Conservation (phyloP, 2,113 vertebrate species). For the Cinclus mexicanus region DNA sequence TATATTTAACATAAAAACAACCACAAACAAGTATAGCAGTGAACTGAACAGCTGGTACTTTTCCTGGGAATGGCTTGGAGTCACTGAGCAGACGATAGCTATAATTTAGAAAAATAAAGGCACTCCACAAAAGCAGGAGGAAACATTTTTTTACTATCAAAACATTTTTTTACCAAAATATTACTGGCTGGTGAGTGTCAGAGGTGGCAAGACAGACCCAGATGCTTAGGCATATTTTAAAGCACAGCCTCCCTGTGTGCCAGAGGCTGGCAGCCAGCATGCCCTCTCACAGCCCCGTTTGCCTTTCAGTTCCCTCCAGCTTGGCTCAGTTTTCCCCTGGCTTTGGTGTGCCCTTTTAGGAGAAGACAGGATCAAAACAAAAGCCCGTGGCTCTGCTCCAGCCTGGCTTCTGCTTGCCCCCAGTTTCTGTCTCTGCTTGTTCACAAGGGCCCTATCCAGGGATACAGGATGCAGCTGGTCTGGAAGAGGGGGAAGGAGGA, state of each 20-base stretch:
- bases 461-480: neutral
- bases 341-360: neutral
- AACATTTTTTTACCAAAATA: neutral
- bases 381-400: neutral
- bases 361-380: neutral
- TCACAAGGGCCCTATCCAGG: accelerated
- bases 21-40: neutral
- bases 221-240: neutral
- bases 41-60: neutral
- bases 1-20: neutral
- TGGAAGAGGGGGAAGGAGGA: neutral
- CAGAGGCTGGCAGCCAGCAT: neutral
- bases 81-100: neutral
- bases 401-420: neutral
- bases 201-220: neutral
- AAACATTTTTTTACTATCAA: neutral
- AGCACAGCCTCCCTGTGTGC: neutral
- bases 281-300: accelerated
- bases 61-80: neutral
- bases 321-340: neutral
- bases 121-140: neutral
- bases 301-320: neutral
- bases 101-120: neutral
- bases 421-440: accelerated
- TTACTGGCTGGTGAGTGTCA: neutral